Evolutionary conservation across 2,113 vertebrate species (phyloP).

Genomic region (Sterrhoptilus dennistouni): DNA sequence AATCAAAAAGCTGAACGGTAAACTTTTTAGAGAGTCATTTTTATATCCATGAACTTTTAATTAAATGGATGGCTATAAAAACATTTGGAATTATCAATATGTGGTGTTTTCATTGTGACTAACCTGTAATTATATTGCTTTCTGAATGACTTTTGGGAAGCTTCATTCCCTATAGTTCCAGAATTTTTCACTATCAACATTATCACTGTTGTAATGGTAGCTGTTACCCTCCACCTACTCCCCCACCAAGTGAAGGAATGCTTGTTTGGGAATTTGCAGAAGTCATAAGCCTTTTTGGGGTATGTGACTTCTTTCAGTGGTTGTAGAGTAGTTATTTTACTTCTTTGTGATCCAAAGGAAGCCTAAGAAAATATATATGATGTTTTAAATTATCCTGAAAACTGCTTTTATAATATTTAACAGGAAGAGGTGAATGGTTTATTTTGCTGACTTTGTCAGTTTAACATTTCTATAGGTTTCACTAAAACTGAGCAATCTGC

Average conservation of each 20-base stretch:
- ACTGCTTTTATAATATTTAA: neutral
- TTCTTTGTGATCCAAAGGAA: neutral
- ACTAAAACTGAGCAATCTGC: neutral
- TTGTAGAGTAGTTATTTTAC: neutral
- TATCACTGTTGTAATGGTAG: neutral
- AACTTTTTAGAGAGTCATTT: neutral
- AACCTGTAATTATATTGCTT: neutral
- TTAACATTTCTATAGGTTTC: neutral
- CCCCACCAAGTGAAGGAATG: neutral
- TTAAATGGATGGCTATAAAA: neutral
- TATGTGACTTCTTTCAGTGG: neutral
- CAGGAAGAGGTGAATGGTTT: neutral
- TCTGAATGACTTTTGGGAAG: neutral
- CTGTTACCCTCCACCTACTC: too few species aligned
- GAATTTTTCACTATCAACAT: neutral
- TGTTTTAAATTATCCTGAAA: neutral
- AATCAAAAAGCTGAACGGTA: neutral
- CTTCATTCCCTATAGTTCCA: neutral
- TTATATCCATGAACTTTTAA: neutral
- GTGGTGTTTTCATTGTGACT: neutral
- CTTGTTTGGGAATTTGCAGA: neutral
- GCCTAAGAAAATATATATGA: neutral
- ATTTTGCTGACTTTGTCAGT: neutral
- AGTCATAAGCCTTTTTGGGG: neutral
- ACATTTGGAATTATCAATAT: neutral